Evolutionary conservation across 1,140 invertebrate species (phyloP).

Genomic region (Bombus superbus): DNA sequence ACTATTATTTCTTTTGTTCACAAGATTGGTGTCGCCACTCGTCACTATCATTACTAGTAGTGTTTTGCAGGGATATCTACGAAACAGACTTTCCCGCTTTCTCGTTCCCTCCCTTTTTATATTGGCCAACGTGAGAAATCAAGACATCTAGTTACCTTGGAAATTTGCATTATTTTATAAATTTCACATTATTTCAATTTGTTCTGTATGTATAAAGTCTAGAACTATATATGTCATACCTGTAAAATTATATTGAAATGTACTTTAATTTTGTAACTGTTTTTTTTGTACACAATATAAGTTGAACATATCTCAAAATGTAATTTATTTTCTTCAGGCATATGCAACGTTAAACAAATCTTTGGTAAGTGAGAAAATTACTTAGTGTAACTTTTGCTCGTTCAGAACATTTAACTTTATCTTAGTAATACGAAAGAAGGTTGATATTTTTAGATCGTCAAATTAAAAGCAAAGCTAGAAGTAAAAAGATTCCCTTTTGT

Average conservation of each 20-base stretch:
- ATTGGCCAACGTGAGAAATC: not conserved
- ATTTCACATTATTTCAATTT: not conserved
- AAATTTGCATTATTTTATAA: not conserved
- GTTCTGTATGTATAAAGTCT: too few relatives aligned
- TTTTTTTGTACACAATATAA: not conserved
- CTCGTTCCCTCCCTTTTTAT: not conserved
- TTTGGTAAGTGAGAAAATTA: not conserved
- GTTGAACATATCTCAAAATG: not conserved
- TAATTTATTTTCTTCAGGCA: not conserved
- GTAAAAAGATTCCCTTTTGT: too few relatives aligned
- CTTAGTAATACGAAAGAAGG: too few relatives aligned
- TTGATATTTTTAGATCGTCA: too few relatives aligned
- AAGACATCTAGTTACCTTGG: not conserved
- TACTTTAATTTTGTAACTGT: not conserved
- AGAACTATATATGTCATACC: not conserved
- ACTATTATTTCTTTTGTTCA: constrained; percentile 21
- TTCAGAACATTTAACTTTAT: too few relatives aligned
- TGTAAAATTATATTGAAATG: not conserved
- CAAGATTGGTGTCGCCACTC: constrained; percentile 26
- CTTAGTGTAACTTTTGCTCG: too few relatives aligned
- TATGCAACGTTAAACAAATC: not conserved
- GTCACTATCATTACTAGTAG: not conserved
- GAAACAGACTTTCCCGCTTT: constrained; percentile 30
- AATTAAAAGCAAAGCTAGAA: too few relatives aligned
- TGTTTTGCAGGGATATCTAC: constrained; percentile 8